phyloP scores from a whole-genome alignment of 2,888 invertebrate species.

The Fabriciana adippe region DNA sequence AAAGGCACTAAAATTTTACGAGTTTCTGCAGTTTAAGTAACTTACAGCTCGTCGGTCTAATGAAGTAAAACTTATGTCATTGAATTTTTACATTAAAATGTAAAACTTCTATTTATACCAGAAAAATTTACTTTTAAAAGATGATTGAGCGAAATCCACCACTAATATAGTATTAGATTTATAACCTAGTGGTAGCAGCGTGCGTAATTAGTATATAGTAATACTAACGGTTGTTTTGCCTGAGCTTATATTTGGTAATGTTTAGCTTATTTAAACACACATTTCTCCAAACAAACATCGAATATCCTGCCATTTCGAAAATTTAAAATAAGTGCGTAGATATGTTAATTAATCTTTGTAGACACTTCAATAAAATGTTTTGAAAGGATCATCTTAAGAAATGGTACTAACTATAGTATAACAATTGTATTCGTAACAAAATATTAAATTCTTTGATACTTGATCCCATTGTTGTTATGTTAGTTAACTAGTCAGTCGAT shows the following conservation, averaged over 20 bases:
- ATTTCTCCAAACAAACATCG: conserved; percentile 37
- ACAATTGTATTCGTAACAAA: no score
- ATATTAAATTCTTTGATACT: not conserved
- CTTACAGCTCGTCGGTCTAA: not conserved
- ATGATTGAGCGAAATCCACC: not conserved
- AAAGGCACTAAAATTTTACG: no score
- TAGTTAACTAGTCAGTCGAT: no score
- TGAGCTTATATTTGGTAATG: conserved; percentile 70
- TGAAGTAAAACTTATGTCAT: not conserved
- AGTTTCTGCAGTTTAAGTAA: no score
- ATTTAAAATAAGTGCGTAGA: conserved; percentile 4
- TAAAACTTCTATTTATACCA: no score
- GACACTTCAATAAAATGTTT: conserved; percentile 2
- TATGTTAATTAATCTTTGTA: conserved; percentile 1
- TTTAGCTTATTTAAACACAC: conserved; percentile 52
- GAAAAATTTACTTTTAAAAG: not conserved
- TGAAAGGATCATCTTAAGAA: not conserved
- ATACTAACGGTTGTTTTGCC: conserved; percentile 67
- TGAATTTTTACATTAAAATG: not conserved
- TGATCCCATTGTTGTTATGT: not conserved
- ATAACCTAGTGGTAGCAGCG: conserved; percentile 13
- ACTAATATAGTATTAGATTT: conserved; percentile 9
- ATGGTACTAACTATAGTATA: no score
- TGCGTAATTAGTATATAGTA: conserved; percentile 26
- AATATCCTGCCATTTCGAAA: conserved; percentile 32